phyloP scores from a whole-genome alignment of 2,113 vertebrate genomes.

The Condylura cristata region DNA sequence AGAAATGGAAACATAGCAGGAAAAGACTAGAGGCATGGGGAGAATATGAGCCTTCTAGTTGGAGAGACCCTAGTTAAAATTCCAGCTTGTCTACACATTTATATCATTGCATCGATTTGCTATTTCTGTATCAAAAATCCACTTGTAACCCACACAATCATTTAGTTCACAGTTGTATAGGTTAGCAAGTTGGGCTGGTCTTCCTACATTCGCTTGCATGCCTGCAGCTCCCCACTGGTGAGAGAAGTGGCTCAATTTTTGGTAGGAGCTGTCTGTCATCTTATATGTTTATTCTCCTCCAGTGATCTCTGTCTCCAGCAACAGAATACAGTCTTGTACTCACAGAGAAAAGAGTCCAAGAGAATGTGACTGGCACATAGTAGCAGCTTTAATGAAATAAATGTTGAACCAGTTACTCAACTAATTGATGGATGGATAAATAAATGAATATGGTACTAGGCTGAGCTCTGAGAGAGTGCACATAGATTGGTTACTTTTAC shows the following conservation, averaged over 20 bases:
- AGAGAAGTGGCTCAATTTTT: background rate
- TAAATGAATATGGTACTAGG: background rate
- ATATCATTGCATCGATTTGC: background rate
- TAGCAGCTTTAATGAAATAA: background rate
- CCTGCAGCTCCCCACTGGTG: background rate
- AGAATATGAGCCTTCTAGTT: background rate
- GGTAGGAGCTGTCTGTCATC: background rate
- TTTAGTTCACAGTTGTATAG: background rate
- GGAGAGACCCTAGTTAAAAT: background rate
- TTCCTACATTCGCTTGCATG: background rate
- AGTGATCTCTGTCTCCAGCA: background rate
- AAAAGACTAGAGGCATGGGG: background rate
- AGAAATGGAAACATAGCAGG: background rate
- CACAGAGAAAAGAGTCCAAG: background rate
- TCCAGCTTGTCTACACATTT: background rate
- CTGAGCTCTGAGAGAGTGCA: background rate
- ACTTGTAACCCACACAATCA: background rate
- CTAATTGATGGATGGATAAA: background rate
- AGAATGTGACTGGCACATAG: background rate
- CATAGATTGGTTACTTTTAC: background rate
- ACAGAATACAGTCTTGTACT: background rate
- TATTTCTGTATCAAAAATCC: background rate
- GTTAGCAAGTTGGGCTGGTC: background rate
- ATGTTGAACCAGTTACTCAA: background rate
- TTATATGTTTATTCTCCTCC: background rate